A percentile compares a stretch with the other conserved stretches of the same genome.
These are phyloP conservation scores for Eumaeus atala DNA, from an alignment of 1,140 invertebrate genomes.

Conservation along the genomic window DNA sequence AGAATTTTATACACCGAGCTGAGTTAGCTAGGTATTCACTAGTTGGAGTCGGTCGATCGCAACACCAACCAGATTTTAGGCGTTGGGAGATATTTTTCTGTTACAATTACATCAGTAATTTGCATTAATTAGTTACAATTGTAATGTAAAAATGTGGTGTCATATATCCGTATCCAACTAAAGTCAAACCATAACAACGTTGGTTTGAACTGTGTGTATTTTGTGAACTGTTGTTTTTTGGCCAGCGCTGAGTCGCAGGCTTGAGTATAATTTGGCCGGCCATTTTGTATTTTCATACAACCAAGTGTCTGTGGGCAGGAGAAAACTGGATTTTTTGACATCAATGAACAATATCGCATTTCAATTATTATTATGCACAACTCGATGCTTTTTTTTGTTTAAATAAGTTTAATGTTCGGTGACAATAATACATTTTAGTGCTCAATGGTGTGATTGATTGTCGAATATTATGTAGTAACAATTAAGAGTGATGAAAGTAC, in stretches of 20 bases:
- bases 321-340: constrained; percentile 39
- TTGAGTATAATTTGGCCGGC: constrained; percentile 49
- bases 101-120: constrained; percentile 38
- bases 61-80: constrained; percentile 24
- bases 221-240: constrained; percentile 23
- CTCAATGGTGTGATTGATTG: too few relatives aligned
- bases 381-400: too few relatives aligned
- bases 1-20: constrained; percentile 43
- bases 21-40: constrained; percentile 30
- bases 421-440: too few relatives aligned
- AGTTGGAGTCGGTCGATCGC: constrained; percentile 35
- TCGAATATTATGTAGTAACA: too few relatives aligned
- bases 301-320: constrained; percentile 32
- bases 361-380: too few relatives aligned
- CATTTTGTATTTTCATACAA: constrained; percentile 57
- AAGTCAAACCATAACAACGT: constrained; percentile 14
- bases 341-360: neutral
- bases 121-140: constrained; percentile 42
- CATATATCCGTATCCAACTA: constrained; percentile 11
- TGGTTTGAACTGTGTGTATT: constrained; percentile 13
- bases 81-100: constrained; percentile 34
- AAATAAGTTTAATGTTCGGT: too few relatives aligned
- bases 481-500: too few relatives aligned
- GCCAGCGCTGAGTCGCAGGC: constrained; percentile 20
- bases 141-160: constrained; percentile 23